Base-by-base conservation (phyloP, 2,113 vertebrate species). In the Esox niger region DNA sequence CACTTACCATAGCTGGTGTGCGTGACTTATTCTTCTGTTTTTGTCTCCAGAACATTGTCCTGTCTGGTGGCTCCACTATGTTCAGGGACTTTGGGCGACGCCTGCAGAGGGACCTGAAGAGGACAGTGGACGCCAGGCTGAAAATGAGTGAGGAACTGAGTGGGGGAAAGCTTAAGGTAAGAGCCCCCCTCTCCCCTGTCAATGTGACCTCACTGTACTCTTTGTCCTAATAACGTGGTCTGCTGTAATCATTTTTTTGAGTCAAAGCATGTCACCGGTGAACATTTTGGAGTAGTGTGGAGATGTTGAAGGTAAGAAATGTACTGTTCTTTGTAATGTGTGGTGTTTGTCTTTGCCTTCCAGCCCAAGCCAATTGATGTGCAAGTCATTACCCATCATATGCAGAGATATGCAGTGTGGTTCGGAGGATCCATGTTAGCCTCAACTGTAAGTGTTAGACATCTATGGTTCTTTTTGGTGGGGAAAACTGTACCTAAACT, bases 401-500 rank as follows among this genome's bases (percentile, higher is more conserved):
- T 98, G 97, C 97, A 98, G 79, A 92, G 97, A 91, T 98, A 98
- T 0, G 97, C 97, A 1, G 97, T 98, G 82, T 98, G 96, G 96
- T 98, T 98, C 77, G 96, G 96, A 84, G 96, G 96, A 79, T 98
- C 96, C n/a, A 98, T 98, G 97, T 79, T 98, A 83, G 97, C 97
- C 70, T 98, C 97, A 72, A 98, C 97, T 74, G 97, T 98, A 83
- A 94, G 95, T 95, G 67, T 54, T 64, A 60, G 43, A 61, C 13
- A 55, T 25, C 8, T 1, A 13, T 31, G 56, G 52, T 25, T 9
- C 8, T 15, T 1, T n/a, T 25, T 15, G 7, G 49, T 21, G 0
- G 49, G 49, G 3, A 43, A 43, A 43, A 17, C 38, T 1, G 3
- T 17, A 43, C 15, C 5, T 15, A 4, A 43, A 43, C 38, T 4